Evolutionary conservation across 1,140 invertebrate species (phyloP).

Genomic region (Laupala kohalensis): DNA sequence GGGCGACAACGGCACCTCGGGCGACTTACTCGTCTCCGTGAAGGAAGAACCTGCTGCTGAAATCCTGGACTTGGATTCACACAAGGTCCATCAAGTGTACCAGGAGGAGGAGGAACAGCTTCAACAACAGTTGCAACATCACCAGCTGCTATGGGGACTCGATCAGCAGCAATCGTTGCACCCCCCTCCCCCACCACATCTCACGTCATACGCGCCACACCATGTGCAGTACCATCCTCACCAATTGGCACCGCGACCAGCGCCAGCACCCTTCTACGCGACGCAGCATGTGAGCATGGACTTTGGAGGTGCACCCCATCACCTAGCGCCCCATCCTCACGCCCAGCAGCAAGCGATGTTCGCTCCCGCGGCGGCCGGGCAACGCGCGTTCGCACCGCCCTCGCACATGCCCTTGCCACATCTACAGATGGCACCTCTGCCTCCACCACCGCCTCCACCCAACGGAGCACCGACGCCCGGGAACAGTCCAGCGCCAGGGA

Average conservation of each 20-base stretch:
- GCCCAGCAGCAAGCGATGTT: no score
- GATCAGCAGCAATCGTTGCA: constrained; percentile 21
- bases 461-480: neutral
- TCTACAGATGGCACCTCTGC: neutral
- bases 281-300: constrained; percentile 10
- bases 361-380: constrained; percentile 15
- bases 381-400: constrained; percentile 13
- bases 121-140: constrained; percentile 20
- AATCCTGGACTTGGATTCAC: constrained; percentile 75
- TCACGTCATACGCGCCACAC: constrained; percentile 23
- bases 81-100: constrained; percentile 64
- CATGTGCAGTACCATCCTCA: constrained; percentile 36
- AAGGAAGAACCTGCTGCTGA: constrained; percentile 53
- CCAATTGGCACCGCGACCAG: constrained; percentile 17
- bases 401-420: constrained; percentile 22
- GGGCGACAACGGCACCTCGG: neutral
- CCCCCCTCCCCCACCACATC: neutral
- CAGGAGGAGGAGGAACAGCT: constrained; percentile 30
- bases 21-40: constrained; percentile 25
- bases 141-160: no score
- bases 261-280: constrained; percentile 14
- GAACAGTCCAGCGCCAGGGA: neutral
- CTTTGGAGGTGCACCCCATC: constrained; percentile 23
- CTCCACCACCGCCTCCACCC: neutral
- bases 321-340: neutral